phyloP scores from a whole-genome alignment of 1,140 invertebrate species.

The Sycobia sp. region DNA sequence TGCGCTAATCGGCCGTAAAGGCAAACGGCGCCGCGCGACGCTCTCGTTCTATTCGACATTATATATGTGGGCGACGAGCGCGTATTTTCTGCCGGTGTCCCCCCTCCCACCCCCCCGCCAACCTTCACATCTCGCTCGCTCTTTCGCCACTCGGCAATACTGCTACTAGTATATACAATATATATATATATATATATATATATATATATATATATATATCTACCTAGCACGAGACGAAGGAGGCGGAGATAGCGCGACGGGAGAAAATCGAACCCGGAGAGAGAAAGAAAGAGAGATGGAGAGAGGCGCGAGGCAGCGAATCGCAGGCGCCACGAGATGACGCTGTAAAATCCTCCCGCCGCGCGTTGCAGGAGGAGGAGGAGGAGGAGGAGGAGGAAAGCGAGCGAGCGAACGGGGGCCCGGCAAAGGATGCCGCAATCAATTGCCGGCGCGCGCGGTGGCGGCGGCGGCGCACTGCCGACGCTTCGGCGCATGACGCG shows the following conservation, averaged over 20 bases:
- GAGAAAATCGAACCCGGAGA: constrained; percentile 32
- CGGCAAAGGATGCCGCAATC: constrained; percentile 32
- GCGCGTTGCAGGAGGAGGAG: constrained; percentile 1
- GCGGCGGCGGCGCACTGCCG: too few relatives aligned
- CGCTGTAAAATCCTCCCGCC: constrained; percentile 42
- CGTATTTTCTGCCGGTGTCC: constrained; percentile 39
- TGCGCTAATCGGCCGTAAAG: constrained; percentile 21
- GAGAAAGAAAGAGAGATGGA: too few relatives aligned
- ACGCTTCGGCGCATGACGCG: constrained; percentile 18
- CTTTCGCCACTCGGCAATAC: constrained; percentile 32
- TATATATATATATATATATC: too few relatives aligned
- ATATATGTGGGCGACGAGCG: constrained; percentile 47
- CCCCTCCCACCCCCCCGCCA: background rate
- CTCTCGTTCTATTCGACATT: too few relatives aligned
- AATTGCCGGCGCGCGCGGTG: constrained; percentile 13
- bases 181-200: too few relatives aligned
- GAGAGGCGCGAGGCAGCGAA: constrained; percentile 34
- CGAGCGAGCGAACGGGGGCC: constrained; percentile 1
- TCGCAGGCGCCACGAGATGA: constrained; percentile 51
- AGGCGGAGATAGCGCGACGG: constrained; percentile 22
- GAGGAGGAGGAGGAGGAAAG: background rate
- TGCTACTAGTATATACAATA: too few relatives aligned
- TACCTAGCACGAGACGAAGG: constrained; percentile 22
- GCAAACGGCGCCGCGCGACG: constrained; percentile 20
- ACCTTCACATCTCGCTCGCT: too few relatives aligned